A percentile compares a stretch with the other conserved stretches of the same genome.
Evolutionary conservation across 2,888 invertebrate species (phyloP).

Genomic region (Diabrotica balteata): DNA sequence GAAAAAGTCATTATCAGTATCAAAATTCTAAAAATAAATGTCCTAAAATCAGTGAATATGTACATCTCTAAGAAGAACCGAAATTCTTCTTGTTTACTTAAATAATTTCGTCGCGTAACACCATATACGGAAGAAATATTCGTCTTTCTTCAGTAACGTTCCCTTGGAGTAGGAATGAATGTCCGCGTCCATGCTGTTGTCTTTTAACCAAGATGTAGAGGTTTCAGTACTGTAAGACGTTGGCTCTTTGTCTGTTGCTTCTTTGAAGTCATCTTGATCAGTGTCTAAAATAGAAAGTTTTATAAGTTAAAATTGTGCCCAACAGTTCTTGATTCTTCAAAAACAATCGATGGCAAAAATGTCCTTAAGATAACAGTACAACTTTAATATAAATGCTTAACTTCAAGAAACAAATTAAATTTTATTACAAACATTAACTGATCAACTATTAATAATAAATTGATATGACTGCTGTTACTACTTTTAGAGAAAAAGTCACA

Average conservation of each 20-base stretch:
- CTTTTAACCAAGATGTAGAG: slow-evolving; percentile 91
- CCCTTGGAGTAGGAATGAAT: slow-evolving; percentile 89
- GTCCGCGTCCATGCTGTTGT: slow-evolving; percentile 93
- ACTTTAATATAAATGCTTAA: too few species aligned
- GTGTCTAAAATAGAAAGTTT: slow-evolving; percentile 48
- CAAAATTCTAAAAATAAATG: slow-evolving; percentile 37
- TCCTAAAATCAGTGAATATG: slow-evolving; percentile 44
- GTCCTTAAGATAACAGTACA: too few species aligned
- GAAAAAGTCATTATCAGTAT: slow-evolving; percentile 38
- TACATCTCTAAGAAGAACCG: slow-evolving; percentile 41
- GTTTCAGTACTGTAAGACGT: slow-evolving; percentile 92
- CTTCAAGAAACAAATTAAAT: too few species aligned
- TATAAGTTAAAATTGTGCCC: too few species aligned
- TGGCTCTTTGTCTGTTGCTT: slow-evolving; percentile 73
- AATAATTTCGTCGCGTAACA: slow-evolving; percentile 84
- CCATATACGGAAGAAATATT: slow-evolving; percentile 96
- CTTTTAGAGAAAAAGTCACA: too few species aligned
- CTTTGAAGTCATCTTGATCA: slow-evolving; percentile 70
- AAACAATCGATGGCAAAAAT: too few species aligned
- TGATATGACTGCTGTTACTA: too few species aligned
- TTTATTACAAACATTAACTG: too few species aligned
- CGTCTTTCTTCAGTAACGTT: slow-evolving; percentile 82
- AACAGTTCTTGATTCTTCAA: too few species aligned
- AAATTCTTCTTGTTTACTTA: slow-evolving; percentile 63
- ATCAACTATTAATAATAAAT: too few species aligned